Evolutionary conservation across 2,797 vertebrate species (phyloP).

Genomic region (Luscinia luscinia): DNA sequence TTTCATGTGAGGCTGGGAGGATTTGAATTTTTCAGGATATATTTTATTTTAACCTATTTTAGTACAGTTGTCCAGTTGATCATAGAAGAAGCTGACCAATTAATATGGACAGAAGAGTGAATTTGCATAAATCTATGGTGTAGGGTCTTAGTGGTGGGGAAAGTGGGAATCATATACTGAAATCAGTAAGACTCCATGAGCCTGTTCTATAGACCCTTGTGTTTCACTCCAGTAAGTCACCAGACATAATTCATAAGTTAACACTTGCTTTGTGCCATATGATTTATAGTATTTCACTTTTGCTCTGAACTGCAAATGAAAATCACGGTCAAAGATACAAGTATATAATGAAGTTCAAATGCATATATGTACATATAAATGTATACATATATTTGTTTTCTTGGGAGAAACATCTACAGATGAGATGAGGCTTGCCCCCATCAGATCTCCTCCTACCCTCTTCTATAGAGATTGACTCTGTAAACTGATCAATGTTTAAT

Average conservation of each 20-base stretch:
- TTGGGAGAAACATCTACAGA: background rate
- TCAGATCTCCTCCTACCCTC: background rate
- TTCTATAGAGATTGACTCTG: background rate
- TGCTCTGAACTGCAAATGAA: background rate
- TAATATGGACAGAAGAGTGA: background rate
- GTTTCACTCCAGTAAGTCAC: background rate
- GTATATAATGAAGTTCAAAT: background rate
- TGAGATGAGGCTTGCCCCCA: background rate
- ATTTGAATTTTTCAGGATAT: background rate
- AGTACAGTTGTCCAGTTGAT: background rate
- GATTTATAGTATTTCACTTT: background rate
- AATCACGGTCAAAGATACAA: background rate
- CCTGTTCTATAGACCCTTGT: accelerated
- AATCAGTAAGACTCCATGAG: background rate
- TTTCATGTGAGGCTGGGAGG: background rate
- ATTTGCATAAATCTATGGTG: background rate
- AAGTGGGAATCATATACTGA: background rate
- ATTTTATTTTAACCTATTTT: background rate
- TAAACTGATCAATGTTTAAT: background rate
- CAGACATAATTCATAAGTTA: background rate
- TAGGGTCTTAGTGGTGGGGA: background rate
- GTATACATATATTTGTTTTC: background rate
- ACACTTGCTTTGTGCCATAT: background rate
- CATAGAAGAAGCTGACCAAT: background rate
- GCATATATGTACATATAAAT: background rate